Conservation (phyloP, 2,113 vertebrate genomes). For the Fulmarus glacialis region DNA sequence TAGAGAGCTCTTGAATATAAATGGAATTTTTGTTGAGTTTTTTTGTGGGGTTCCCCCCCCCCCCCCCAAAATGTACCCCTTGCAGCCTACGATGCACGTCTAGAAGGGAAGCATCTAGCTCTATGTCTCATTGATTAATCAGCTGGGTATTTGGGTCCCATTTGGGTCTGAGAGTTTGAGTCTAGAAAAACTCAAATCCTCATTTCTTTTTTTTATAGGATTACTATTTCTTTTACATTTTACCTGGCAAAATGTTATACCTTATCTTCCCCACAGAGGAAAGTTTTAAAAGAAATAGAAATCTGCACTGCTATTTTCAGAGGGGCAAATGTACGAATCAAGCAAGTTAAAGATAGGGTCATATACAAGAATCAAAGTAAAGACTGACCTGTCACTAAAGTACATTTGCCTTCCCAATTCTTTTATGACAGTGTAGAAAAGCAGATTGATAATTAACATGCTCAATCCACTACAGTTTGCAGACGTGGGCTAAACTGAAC, state of each 20-base stretch:
- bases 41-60: accelerated
- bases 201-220: not conserved
- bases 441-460: not conserved
- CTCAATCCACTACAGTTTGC: not conserved
- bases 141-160: not conserved
- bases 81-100: not conserved
- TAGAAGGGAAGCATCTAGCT: not conserved
- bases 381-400: not conserved
- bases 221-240: not conserved
- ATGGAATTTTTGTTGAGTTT: accelerated
- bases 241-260: not conserved
- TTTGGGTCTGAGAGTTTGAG: not conserved
- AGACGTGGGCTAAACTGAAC: not conserved
- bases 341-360: not conserved
- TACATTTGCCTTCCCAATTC: not conserved
- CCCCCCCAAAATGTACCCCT: not conserved
- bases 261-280: not conserved
- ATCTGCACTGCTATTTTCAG: not conserved
- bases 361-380: not conserved
- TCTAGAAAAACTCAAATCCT: not conserved
- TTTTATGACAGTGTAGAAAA: not conserved
- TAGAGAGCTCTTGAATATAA: not conserved
- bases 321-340: not conserved
- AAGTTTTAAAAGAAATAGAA: not conserved
- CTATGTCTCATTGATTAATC: not conserved